Evolutionary conservation across 2,797 vertebrate genomes (phyloP).

Genomic region (Esox lucius): DNA sequence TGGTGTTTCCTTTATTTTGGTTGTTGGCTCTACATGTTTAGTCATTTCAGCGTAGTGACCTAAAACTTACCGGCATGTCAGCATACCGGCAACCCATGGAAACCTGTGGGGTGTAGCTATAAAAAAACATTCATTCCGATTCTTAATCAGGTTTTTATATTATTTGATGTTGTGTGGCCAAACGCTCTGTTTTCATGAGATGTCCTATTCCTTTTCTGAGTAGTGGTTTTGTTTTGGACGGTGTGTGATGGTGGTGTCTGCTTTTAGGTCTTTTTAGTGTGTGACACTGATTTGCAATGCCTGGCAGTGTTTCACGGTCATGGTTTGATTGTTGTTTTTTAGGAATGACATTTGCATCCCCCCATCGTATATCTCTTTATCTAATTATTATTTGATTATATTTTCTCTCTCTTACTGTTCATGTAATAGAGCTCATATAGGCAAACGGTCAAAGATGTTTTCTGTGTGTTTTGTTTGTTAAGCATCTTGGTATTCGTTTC

Average conservation of each 20-base stretch:
- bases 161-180: conserved; percentile 13
- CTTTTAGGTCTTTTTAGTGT: conserved; percentile 64
- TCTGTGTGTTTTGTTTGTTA: conserved; percentile 43
- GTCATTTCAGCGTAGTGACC: too few species aligned
- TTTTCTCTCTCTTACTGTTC: conserved; percentile 57
- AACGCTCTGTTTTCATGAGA: conserved; percentile 35
- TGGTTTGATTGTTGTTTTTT: conserved; percentile 60
- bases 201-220: conserved; percentile 46
- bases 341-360: conserved; percentile 74
- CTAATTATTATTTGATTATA: conserved; percentile 22
- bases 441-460: conserved; percentile 50
- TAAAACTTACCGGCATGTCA: too few species aligned
- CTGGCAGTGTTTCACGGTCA: conserved; percentile 70
- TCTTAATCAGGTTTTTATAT: conserved; percentile 27
- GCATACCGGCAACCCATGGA: too few species aligned
- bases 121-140: neutral
- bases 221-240: conserved; percentile 64
- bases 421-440: conserved; percentile 56
- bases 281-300: conserved; percentile 71
- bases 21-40: too few species aligned
- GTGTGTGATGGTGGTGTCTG: conserved; percentile 63
- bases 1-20: too few species aligned
- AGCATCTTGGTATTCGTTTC: conserved; percentile 57
- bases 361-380: conserved; percentile 51
- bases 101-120: too few species aligned